A percentile compares a stretch with the other conserved stretches of the same genome.
Conservation (phyloP, 1,140 invertebrate species). For the Pararge aegeria region DNA sequence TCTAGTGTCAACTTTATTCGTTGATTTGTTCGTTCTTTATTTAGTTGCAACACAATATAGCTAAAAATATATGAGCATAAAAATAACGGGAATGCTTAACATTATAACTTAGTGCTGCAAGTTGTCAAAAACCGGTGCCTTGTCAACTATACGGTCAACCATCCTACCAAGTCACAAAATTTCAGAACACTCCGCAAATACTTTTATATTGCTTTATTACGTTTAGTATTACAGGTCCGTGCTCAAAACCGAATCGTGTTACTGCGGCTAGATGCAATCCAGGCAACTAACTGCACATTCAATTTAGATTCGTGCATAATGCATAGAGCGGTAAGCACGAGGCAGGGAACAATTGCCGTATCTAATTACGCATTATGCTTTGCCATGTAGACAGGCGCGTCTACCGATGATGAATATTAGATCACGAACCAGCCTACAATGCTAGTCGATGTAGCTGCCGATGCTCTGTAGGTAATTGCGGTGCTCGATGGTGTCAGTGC, state of each 20-base stretch:
- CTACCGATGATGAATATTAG: constrained; percentile 74
- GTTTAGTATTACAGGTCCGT: constrained; percentile 5
- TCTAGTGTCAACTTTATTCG: too few relatives aligned
- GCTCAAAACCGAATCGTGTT: constrained; percentile 12
- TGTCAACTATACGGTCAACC: too few relatives aligned
- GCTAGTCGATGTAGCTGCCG: constrained; percentile 56
- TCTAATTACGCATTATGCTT: constrained; percentile 75
- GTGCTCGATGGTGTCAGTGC: constrained; percentile 33
- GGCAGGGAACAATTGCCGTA: constrained; percentile 65
- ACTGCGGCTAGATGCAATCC: constrained; percentile 39
- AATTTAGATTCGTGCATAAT: constrained; percentile 75
- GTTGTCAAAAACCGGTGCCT: too few relatives aligned
- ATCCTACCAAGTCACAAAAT: too few relatives aligned
- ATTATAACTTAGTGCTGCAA: too few relatives aligned
- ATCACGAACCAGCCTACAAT: constrained; percentile 58
- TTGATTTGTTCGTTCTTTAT: too few relatives aligned
- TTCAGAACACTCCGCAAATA: too few relatives aligned
- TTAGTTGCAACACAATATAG: too few relatives aligned
- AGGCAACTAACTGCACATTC: constrained; percentile 73
- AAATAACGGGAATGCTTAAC: too few relatives aligned
- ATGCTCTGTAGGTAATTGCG: constrained; percentile 55
- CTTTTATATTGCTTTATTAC: background rate
- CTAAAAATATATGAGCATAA: too few relatives aligned
- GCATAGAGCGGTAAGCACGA: constrained; percentile 53
- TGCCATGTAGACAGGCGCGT: constrained; percentile 67